Percentiles rank a stretch among this genome's conserved stretches.
phyloP scores from a whole-genome alignment of 1,140 invertebrate species.

The Leptoteleia sp. region DNA sequence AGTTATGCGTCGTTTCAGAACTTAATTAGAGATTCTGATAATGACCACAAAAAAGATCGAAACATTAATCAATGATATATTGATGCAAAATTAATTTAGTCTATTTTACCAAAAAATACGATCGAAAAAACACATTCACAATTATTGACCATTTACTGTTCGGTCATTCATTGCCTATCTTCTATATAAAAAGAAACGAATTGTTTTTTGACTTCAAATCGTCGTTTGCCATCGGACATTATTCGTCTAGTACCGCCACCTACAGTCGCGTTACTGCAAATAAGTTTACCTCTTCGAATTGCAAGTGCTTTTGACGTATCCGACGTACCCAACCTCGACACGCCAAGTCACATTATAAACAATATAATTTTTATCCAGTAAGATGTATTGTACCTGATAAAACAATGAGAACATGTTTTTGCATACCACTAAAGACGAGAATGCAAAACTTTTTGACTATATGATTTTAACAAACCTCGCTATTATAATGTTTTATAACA shows the following conservation, averaged over 20 bases:
- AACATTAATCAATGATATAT: no score
- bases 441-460: no score
- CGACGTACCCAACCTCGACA: conserved; percentile 12
- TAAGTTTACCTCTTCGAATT: conserved; percentile 3
- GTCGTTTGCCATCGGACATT: neutral
- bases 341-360: neutral
- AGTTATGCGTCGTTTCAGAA: no score
- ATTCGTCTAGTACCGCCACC: conserved; percentile 2
- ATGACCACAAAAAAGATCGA: no score
- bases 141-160: no score
- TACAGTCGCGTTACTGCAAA: neutral
- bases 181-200: no score
- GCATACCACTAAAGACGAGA: conserved; percentile 13
- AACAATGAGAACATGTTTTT: conserved; percentile 1
- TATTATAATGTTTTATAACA: conserved; percentile 11
- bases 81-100: no score
- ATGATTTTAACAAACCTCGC: neutral
- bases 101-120: no score
- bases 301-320: conserved; percentile 5
- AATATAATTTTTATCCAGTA: conserved; percentile 34
- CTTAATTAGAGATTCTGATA: no score
- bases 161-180: no score
- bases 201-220: no score
- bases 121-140: no score
- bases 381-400: conserved; percentile 20